phyloP scores from a whole-genome alignment of 2,888 invertebrate species.

The Calliopum simillimum region DNA sequence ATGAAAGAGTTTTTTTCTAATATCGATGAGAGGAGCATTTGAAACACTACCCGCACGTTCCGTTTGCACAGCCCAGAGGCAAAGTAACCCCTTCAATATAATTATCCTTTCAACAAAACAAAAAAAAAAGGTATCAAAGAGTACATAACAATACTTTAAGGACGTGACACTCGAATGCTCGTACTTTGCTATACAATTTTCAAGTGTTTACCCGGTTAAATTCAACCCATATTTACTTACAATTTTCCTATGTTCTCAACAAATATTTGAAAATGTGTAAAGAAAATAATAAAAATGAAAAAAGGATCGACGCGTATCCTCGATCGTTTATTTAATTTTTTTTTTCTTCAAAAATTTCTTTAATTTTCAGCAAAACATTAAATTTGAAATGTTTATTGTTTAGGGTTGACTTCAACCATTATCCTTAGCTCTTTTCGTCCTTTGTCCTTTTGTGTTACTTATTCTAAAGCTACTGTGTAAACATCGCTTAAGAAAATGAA shows the following conservation, averaged over 20 bases:
- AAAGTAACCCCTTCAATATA: slow-evolving; percentile 34
- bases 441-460: slow-evolving; percentile 19
- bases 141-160: slow-evolving; percentile 8
- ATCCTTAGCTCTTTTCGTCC: slow-evolving; percentile 48
- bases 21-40: slow-evolving; percentile 9
- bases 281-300: background rate
- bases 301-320: slow-evolving; percentile 15
- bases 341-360: too few species aligned
- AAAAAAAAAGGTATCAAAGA: slow-evolving; percentile 1
- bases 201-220: slow-evolving; percentile 57
- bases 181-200: slow-evolving; percentile 30
- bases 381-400: slow-evolving; percentile 51
- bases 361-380: slow-evolving; percentile 2
- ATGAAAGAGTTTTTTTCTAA: background rate
- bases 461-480: slow-evolving; percentile 21
- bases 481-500: slow-evolving; percentile 5
- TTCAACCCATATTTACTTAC: slow-evolving; percentile 54
- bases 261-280: slow-evolving; percentile 16
- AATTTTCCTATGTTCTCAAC: slow-evolving; percentile 12
- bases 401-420: slow-evolving; percentile 54
- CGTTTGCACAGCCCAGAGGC: slow-evolving; percentile 3
- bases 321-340: background rate
- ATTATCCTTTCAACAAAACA: slow-evolving; percentile 21
- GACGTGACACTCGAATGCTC: background rate
- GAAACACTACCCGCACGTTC: slow-evolving; percentile 32